Base-by-base conservation (phyloP, 1,140 invertebrate genomes). In the Agraylea sexmaculata region DNA sequence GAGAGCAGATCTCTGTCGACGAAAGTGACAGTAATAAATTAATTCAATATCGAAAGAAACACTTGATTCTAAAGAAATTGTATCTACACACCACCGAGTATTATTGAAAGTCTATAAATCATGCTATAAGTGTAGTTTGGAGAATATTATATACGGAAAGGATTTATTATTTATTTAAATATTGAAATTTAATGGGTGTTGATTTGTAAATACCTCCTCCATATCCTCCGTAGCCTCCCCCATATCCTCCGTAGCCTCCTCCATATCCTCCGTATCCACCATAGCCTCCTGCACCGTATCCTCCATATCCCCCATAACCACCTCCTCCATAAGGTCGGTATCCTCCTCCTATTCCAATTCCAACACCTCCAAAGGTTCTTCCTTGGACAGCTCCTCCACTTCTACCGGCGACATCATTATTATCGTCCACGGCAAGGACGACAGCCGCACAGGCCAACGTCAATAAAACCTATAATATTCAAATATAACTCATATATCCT, bases 221-320 rank as follows among this genome's bases (percentile, higher is more conserved):
- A 30, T 29, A 36, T 15, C 34, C 35, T 12, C 45, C 45, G 12
- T 29, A 36, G 10, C 34, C 35, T 12, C 45, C 45, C 11, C 38
- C 42, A 29, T 41, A 41, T 15, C 36, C 33, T 22, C 35, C 39
- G 8, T 36, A 36, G 19, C 40, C 40, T 17, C 38, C 36, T 2
- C 39, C 39, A 15, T 41, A 34, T 22, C 39, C 39, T 17, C 39
- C 36, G 19, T 35, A 21, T 37, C 32, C 36, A 5, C 39, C 36
- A 16, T 42, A 40, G 11, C 40, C 40, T 16, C 46, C 46, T n/a
- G 41, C 46, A 20, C 41, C 37, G n/a, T 42, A 42, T 33, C 42
- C 43, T n/a, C 40, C 32, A 16, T 43, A 36, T 1, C 43, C 40
- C 11, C 41, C 36, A 11, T 22, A 43, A 7, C 28, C 17, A 2